phyloP scores from a whole-genome alignment of 2,888 invertebrate species.

The Tubulanus polymorphus region DNA sequence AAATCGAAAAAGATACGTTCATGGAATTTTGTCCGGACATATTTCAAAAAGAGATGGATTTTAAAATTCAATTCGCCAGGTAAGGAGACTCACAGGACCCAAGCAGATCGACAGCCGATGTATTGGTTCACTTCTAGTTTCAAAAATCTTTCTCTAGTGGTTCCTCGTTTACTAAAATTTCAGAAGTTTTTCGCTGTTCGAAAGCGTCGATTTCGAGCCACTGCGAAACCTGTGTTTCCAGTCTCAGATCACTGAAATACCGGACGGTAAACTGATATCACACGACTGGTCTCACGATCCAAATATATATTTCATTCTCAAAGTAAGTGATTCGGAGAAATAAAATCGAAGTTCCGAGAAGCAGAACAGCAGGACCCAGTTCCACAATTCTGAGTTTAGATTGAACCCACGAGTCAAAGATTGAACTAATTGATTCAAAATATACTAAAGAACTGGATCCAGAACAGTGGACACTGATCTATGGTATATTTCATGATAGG shows the following conservation, averaged over 20 bases:
- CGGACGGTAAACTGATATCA: constrained; percentile 23
- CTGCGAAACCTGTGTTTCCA: constrained; percentile 23
- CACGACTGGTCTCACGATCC: constrained; percentile 22
- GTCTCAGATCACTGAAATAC: constrained; percentile 25
- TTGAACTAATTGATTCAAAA: too few relatives aligned
- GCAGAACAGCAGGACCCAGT: too few relatives aligned
- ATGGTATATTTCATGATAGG: too few relatives aligned
- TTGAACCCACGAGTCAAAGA: too few relatives aligned
- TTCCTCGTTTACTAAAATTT: background rate
- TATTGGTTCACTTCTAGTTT: background rate
- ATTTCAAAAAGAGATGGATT: constrained; percentile 33
- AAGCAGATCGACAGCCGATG: background rate
- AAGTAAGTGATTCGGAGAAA: constrained; percentile 18
- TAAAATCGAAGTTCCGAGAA: too few relatives aligned
- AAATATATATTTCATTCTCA: constrained; percentile 25
- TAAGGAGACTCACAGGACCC: constrained; percentile 10
- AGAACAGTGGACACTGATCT: too few relatives aligned
- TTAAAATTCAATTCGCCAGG: constrained; percentile 27
- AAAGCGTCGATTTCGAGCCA: constrained; percentile 13
- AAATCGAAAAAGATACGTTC: constrained; percentile 36
- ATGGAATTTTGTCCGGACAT: constrained; percentile 33
- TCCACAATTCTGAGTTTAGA: too few relatives aligned
- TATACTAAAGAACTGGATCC: too few relatives aligned
- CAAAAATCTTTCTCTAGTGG: background rate
- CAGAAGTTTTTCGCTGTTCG: constrained; percentile 23